phyloP scores from a whole-genome alignment of 2,888 invertebrate genomes.

The Drosophila villosipedis region DNA sequence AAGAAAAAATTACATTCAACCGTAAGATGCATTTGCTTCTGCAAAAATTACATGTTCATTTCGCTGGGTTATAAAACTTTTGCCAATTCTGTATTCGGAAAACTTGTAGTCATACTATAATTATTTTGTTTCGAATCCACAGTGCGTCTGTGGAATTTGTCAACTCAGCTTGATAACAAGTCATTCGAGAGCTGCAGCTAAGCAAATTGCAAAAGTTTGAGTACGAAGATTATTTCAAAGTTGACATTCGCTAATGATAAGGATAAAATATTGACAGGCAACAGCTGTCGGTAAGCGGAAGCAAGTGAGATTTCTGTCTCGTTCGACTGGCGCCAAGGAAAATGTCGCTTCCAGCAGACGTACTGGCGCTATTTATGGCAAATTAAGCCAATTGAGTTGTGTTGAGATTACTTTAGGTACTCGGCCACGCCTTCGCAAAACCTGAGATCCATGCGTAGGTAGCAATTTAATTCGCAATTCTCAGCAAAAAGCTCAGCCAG shows the following conservation, averaged over 20 bases:
- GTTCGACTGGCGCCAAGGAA: conserved; percentile 45
- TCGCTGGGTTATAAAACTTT: neutral
- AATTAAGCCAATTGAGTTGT: conserved; percentile 81
- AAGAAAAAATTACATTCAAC: neutral
- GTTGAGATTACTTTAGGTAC: conserved; percentile 60
- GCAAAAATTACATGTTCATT: neutral
- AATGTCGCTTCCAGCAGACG: conserved; percentile 53
- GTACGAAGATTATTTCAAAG: conserved; percentile 61
- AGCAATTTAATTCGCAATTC: conserved; percentile 62
- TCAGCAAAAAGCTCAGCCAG: conserved; percentile 25
- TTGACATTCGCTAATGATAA: conserved; percentile 75
- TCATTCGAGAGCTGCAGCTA: conserved; percentile 20
- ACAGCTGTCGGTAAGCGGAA: conserved; percentile 62
- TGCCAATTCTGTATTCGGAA: neutral
- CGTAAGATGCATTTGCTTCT: neutral
- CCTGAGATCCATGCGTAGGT: conserved; percentile 28
- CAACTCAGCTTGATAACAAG: conserved; percentile 37
- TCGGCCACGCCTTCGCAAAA: conserved; percentile 25
- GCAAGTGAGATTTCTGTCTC: conserved; percentile 49
- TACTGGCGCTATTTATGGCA: conserved; percentile 76
- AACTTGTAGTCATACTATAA: too few relatives aligned
- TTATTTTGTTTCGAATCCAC: neutral
- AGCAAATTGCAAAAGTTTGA: conserved; percentile 16
- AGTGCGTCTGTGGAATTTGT: neutral
- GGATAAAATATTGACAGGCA: conserved; percentile 65